phyloP scores from a whole-genome alignment of 1,140 invertebrate genomes.

The Colletes latitarsis region DNA sequence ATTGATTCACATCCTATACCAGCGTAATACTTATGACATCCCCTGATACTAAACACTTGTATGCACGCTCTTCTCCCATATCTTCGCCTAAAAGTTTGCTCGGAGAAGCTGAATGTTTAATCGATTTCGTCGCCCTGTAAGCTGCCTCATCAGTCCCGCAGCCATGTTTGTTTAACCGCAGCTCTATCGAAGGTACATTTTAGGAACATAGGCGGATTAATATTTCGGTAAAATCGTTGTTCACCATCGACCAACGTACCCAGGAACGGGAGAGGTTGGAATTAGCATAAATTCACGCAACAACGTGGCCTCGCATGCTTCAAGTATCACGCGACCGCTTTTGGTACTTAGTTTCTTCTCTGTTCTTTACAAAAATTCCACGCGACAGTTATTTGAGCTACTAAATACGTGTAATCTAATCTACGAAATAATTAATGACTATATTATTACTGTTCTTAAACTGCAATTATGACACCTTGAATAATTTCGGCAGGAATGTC shows the following conservation, averaged over 20 bases:
- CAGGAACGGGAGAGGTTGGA: not conserved
- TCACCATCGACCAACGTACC: conserved; percentile 4
- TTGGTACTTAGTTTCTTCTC: not conserved
- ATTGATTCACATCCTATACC: not conserved
- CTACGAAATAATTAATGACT: conserved; percentile 2
- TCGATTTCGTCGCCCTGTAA: conserved; percentile 21
- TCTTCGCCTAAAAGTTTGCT: not conserved
- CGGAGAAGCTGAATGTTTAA: conserved; percentile 13
- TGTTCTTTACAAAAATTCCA: not conserved
- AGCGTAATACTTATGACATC: not conserved
- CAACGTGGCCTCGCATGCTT: not conserved
- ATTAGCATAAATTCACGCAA: conserved; percentile 42
- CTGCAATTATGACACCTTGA: not conserved
- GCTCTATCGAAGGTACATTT: not conserved
- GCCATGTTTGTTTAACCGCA: not conserved
- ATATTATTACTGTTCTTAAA: conserved; percentile 10
- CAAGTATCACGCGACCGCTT: conserved; percentile 1
- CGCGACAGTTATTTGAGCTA: not conserved
- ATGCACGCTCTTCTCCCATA: not conserved
- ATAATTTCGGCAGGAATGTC: not conserved
- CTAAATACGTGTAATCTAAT: conserved; percentile 11
- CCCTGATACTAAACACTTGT: not conserved
- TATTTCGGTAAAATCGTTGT: conserved; percentile 29
- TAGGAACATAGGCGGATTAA: conserved; percentile 3
- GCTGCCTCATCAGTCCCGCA: conserved; percentile 7